Evolutionary conservation across 2,888 invertebrate species (phyloP), one percentile per base, ranked within the genome.

Genomic region (Agrenia bidenticulata): DNA sequence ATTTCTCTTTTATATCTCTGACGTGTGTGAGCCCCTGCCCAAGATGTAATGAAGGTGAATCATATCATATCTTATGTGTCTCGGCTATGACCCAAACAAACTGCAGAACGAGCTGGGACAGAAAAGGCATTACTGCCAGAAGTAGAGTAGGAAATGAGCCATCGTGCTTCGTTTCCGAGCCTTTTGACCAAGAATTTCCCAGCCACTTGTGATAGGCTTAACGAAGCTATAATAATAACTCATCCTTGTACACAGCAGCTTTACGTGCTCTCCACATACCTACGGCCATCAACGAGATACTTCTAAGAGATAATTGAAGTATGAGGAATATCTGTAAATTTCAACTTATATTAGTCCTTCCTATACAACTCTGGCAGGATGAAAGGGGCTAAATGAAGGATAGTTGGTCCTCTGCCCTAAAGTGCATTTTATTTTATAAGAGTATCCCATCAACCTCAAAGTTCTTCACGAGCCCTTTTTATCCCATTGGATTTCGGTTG

Each of bases 61-160:
- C 19, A 51, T 45, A 9, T 45, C 45, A 19, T 45, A 45, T 45
- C 17, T 45, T n/a, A 45, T 45, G 15, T 11, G 11, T 11, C 11
- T 11, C 11, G 11, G 4, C 32, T 32, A 32, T 32, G 11, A 32
- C 32, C 5, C 5, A 32, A 32, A 4, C 5, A 11, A 32, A 32
- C 32, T 32, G 4, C 11, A 32, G 11, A 32, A 32, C 4, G 11
- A 32, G 11, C 32, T 4, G 32, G 32, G 32, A n/a, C n/a, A n/a
- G n/a, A 32, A 32, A 32, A 32, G 11, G 32, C 32, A 32, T 32
- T 32, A 32, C 32, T 32, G 32, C 5, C 32, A 32, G 11, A 32
- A 32, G 32, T 32, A 62, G 55, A 42, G 53, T 51, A 66, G 70
- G 70, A 70, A 70, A 70, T 70, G 70, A 70, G 70, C 59, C 66